phyloP scores from a whole-genome alignment of 2,888 invertebrate species.

The Chalcosyrphus nemorum region DNA sequence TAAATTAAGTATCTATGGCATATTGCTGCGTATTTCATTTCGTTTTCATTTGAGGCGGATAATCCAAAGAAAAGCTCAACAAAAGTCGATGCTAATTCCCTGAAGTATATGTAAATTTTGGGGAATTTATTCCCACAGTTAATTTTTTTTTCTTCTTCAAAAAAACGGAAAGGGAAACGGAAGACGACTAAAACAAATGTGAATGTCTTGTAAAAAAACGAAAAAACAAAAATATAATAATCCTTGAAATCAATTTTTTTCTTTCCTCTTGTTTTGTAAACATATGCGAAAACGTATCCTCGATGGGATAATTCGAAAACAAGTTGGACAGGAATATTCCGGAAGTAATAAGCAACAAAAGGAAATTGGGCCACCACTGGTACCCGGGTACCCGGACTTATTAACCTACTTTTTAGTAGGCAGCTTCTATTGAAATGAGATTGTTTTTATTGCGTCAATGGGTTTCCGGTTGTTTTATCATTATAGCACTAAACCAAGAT shows the following conservation, averaged over 20 bases:
- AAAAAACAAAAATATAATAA: constrained; percentile 20
- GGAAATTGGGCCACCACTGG: not conserved
- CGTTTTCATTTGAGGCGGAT: constrained; percentile 30
- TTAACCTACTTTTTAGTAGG: not conserved
- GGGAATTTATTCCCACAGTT: constrained; percentile 48
- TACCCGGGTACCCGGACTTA: not conserved
- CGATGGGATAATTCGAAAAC: constrained; percentile 4
- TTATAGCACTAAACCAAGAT: no score
- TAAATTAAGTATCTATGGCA: constrained; percentile 43
- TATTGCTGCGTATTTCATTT: constrained; percentile 38
- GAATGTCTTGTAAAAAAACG: not conserved
- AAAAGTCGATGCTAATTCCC: constrained; percentile 47
- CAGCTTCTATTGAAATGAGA: not conserved
- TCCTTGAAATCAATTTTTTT: constrained; percentile 2
- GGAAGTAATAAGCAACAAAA: constrained; percentile 17
- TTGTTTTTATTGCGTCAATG: not conserved
- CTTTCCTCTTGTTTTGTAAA: not conserved
- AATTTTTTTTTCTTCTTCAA: constrained; percentile 8
- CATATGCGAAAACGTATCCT: not conserved
- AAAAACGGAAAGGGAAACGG: not conserved
- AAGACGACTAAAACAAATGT: not conserved
- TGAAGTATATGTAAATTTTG: constrained; percentile 38
- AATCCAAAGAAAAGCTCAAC: constrained; percentile 17
- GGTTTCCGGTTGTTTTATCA: no score
- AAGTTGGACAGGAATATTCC: constrained; percentile 1